Evolutionary conservation across 2,888 invertebrate genomes (phyloP).

Genomic region (Cecidostiba fungosa): DNA sequence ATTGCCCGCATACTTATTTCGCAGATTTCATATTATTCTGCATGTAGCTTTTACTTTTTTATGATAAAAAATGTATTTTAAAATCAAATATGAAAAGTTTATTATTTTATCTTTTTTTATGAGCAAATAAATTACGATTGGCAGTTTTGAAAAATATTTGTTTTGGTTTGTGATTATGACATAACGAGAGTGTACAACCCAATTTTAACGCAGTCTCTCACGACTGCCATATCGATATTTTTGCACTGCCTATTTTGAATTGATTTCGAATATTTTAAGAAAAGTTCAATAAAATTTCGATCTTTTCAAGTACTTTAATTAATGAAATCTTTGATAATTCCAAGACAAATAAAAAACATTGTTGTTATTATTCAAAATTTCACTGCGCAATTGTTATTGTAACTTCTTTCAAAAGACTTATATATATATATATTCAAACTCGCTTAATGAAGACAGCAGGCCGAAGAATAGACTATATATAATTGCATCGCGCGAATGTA

Average conservation of each 20-base stretch:
- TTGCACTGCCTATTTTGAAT: constrained; percentile 48
- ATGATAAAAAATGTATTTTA: too few species aligned
- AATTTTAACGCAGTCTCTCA: neutral
- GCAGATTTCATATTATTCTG: too few species aligned
- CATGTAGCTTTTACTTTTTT: too few species aligned
- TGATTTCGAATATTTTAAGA: constrained; percentile 2
- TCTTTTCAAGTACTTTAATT: neutral
- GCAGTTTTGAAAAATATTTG: too few species aligned
- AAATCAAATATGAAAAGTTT: too few species aligned
- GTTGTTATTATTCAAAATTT: constrained; percentile 14
- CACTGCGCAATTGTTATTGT: constrained; percentile 27
- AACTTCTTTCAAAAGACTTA: constrained; percentile 21
- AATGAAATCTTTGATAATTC: neutral
- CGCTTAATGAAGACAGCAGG: constrained; percentile 19
- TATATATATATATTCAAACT: constrained; percentile 34
- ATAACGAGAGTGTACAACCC: neutral
- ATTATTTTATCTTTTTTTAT: too few species aligned
- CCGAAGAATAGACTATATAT: constrained; percentile 10
- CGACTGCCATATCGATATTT: constrained; percentile 39
- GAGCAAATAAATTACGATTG: too few species aligned
- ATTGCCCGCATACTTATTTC: too few species aligned
- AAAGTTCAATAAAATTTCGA: constrained; percentile 4
- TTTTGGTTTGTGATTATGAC: neutral
- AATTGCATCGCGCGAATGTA: constrained; percentile 20
- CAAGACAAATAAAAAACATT: neutral